These are phyloP conservation scores for Daphoenositta chrysoptera DNA, from an alignment of 2,113 vertebrate genomes.

Conservation along the genomic window DNA sequence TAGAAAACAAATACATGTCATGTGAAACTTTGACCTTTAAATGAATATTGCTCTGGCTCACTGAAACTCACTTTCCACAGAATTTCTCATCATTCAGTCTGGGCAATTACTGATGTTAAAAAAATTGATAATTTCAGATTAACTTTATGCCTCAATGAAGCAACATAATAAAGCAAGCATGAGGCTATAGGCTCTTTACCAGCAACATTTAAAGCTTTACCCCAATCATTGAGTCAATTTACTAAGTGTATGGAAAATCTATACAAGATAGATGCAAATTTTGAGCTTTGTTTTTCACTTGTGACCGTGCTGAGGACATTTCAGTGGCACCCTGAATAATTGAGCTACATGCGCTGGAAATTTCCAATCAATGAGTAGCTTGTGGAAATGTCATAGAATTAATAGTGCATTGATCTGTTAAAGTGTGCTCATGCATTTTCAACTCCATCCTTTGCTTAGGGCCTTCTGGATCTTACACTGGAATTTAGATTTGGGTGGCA, in stretches of 20 bases:
- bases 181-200: not conserved
- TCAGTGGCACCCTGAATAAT: not conserved
- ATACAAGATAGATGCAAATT: not conserved
- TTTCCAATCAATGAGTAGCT: not conserved
- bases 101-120: not conserved
- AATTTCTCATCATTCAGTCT: not conserved
- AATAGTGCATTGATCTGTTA: not conserved
- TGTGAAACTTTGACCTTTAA: not conserved
- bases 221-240: not conserved
- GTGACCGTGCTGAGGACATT: not conserved
- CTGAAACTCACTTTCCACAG: not conserved
- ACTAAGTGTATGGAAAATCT: not conserved
- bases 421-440: not conserved
- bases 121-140: not conserved
- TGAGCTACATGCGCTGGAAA: not conserved
- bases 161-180: not conserved
- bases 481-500: not conserved
- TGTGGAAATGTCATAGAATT: not conserved
- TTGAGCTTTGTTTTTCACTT: not conserved
- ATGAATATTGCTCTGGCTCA: not conserved
- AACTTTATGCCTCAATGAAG: not conserved
- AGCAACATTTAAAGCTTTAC: not conserved
- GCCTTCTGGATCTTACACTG: not conserved
- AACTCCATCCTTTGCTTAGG: not conserved
- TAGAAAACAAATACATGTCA: not conserved